phyloP scores from a whole-genome alignment of 2,113 vertebrate species.

The Dermatemys mawii region DNA sequence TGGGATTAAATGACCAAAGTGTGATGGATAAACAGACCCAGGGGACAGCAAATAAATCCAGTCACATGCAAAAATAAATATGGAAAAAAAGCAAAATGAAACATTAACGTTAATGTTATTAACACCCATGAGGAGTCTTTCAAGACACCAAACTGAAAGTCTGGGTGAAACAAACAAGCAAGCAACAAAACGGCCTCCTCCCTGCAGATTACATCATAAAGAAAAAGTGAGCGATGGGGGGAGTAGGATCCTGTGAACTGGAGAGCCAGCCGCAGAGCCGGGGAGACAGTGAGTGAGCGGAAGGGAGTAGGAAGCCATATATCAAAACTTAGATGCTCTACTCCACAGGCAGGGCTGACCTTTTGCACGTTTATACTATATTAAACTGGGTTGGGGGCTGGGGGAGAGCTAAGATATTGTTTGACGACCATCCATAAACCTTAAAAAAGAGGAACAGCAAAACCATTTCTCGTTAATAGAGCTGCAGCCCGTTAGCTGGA shows the following conservation, averaged over 20 bases:
- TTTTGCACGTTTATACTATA: conserved; percentile 85
- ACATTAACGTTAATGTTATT: too few species aligned
- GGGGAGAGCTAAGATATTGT: conserved; percentile 70
- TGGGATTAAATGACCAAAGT: not conserved
- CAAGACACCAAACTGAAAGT: not conserved
- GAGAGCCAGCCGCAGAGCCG: not conserved
- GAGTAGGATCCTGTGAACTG: not conserved
- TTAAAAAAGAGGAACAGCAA: conserved; percentile 38
- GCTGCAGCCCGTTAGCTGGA: conserved; percentile 47
- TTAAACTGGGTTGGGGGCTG: conserved; percentile 72
- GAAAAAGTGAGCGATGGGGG: not conserved
- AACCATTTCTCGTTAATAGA: conserved; percentile 56
- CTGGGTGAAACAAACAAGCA: conserved; percentile 39
- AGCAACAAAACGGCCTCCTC: conserved; percentile 64
- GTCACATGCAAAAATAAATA: not conserved
- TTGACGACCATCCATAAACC: conserved; percentile 66
- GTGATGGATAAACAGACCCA: not conserved
- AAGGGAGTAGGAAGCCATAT: conserved; percentile 84
- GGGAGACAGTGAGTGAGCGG: conserved; percentile 63
- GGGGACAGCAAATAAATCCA: not conserved
- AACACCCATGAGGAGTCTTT: conserved; percentile 22
- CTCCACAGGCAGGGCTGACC: conserved; percentile 86
- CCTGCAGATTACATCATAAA: conserved; percentile 7
- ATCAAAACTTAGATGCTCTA: conserved; percentile 82
- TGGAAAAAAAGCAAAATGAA: not conserved